phyloP scores from a whole-genome alignment of 1,140 invertebrate genomes.

The Frieseomelitta varia region DNA sequence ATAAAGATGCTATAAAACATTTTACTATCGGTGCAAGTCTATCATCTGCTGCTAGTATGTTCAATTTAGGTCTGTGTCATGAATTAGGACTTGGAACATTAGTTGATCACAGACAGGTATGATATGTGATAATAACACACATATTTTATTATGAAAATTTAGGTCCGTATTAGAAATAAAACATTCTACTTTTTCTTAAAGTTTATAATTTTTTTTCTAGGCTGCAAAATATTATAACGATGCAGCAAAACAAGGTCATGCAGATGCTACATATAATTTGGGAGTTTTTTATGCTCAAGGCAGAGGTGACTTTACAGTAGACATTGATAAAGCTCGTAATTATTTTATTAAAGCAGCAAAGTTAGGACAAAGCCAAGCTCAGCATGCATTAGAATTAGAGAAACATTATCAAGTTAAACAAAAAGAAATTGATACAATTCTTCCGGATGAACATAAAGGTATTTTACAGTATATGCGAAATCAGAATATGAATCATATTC shows the following conservation, averaged over 20 bases:
- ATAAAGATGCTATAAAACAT: slow-evolving; percentile 76
- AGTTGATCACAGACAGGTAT: slow-evolving; percentile 83
- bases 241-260: slow-evolving; percentile 84
- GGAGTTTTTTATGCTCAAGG: slow-evolving; percentile 86
- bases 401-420: slow-evolving; percentile 38
- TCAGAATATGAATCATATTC: slow-evolving; percentile 27
- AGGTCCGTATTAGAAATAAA: not conserved
- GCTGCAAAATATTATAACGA: slow-evolving; percentile 84
- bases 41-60: slow-evolving; percentile 83
- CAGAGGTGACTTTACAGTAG: slow-evolving; percentile 81
- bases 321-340: slow-evolving; percentile 79
- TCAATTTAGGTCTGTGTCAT: slow-evolving; percentile 85
- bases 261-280: slow-evolving; percentile 85
- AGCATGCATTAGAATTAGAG: slow-evolving; percentile 79
- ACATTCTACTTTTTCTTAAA: not conserved
- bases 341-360: slow-evolving; percentile 83
- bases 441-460: not conserved
- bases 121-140: slow-evolving; percentile 17
- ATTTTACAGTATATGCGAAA: slow-evolving; percentile 14
- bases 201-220: slow-evolving; percentile 74
- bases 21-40: slow-evolving; percentile 82
- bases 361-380: slow-evolving; percentile 83
- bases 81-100: slow-evolving; percentile 85
- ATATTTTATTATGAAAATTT: not conserved
- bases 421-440: not conserved